phyloP scores from a whole-genome alignment of 2,888 invertebrate genomes.

The Halocaridina rubra region DNA sequence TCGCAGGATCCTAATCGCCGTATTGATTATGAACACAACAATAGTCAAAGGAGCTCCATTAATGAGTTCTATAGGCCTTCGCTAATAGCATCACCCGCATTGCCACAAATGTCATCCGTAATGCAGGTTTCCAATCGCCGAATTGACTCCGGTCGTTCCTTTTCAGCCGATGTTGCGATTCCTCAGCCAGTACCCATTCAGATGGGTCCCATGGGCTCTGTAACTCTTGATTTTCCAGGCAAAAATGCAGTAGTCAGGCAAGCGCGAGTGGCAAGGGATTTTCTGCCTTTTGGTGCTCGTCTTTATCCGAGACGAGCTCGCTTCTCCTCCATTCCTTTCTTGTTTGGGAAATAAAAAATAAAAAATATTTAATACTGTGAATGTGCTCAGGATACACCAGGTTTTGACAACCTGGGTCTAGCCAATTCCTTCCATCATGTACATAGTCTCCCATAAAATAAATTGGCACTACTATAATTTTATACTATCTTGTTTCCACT shows the following conservation, averaged over 20 bases:
- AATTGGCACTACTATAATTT: too few relatives aligned
- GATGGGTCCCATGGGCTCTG: neutral
- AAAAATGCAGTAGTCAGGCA: neutral
- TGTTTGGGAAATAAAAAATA: neutral
- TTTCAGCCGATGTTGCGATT: neutral
- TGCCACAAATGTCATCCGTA: neutral
- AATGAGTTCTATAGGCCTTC: neutral
- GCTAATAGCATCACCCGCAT: neutral
- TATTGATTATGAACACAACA: too few relatives aligned
- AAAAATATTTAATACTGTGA: neutral
- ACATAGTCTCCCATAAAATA: too few relatives aligned
- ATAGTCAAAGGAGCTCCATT: too few relatives aligned
- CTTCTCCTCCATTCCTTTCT: neutral
- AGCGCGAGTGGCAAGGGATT: neutral
- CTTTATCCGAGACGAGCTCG: neutral
- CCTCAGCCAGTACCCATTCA: slow-evolving; percentile 9
- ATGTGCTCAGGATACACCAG: neutral
- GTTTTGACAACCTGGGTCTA: too few relatives aligned
- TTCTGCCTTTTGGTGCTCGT: neutral
- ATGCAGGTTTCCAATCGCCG: neutral
- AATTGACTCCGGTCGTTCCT: neutral
- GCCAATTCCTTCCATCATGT: too few relatives aligned
- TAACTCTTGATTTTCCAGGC: neutral
- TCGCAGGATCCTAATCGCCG: neutral
- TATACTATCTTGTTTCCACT: too few relatives aligned